Conservation (phyloP, 2,888 invertebrate species). For the Limenitis camilla region DNA sequence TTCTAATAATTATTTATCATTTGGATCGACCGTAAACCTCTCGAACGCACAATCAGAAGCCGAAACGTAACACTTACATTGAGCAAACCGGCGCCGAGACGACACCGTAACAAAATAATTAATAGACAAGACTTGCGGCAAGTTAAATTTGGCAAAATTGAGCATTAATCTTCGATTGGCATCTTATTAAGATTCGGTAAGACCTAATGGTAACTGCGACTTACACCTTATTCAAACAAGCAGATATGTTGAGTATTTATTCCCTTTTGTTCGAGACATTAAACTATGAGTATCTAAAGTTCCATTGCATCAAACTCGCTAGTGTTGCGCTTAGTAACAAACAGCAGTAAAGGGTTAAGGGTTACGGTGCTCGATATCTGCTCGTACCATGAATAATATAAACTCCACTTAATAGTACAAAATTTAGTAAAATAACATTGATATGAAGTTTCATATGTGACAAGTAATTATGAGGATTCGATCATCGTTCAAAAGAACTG, state of each 20-base stretch:
- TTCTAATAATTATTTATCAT: constrained; percentile 55
- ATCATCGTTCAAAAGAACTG: constrained; percentile 68
- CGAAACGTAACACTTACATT: constrained; percentile 53
- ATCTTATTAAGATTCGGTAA: constrained; percentile 55
- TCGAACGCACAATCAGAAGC: constrained; percentile 38
- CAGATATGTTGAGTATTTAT: constrained; percentile 21
- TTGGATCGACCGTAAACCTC: constrained; percentile 47
- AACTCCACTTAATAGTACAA: constrained; percentile 29
- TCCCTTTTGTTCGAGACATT: constrained; percentile 14
- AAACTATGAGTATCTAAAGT: constrained; percentile 7
- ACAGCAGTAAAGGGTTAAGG: constrained; percentile 9
- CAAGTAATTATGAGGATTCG: constrained; percentile 54
- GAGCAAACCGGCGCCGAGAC: constrained; percentile 51
- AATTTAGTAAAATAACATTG: constrained; percentile 43
- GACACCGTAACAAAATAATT: constrained; percentile 47
- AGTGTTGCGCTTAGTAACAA: constrained; percentile 8
- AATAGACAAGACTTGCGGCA: constrained; percentile 67
- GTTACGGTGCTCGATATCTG: constrained; percentile 14
- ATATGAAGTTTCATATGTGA: constrained; percentile 61
- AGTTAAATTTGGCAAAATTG: constrained; percentile 75
- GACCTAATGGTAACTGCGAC: constrained; percentile 64
- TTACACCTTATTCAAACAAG: constrained; percentile 21
- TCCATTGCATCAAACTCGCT: not conserved
- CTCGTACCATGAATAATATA: constrained; percentile 22
- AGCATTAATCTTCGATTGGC: constrained; percentile 70